Evolutionary conservation across 1,140 invertebrate species (phyloP).

Genomic region (Littorina saxatilis): DNA sequence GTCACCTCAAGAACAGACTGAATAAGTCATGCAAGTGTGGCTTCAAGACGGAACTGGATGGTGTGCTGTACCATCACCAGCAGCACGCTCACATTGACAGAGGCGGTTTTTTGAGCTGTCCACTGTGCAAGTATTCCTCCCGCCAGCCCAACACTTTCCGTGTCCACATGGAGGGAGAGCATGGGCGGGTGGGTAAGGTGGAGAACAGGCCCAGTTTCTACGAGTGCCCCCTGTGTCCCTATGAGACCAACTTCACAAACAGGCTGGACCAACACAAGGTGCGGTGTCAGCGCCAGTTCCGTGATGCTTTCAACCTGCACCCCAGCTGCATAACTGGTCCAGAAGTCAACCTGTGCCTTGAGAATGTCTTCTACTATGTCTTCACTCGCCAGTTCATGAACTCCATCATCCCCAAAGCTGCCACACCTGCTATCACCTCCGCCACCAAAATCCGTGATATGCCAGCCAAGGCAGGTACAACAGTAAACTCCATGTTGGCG

Average conservation of each 20-base stretch:
- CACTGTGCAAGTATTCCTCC: conserved; percentile 91
- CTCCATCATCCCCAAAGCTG: conserved; percentile 38
- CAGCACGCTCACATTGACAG: conserved; percentile 94
- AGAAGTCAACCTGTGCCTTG: conserved; percentile 68
- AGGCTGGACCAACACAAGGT: conserved; percentile 91
- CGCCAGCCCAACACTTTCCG: conserved; percentile 91
- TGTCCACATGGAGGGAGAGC: conserved; percentile 93
- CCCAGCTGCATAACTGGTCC: conserved; percentile 76
- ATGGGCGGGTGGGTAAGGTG: conserved; percentile 87
- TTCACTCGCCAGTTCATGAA: conserved; percentile 43
- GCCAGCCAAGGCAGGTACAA: background rate
- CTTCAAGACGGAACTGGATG: conserved; percentile 92
- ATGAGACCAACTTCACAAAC: conserved; percentile 96
- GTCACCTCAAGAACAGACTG: conserved; percentile 86
- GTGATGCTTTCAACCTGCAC: conserved; percentile 88
- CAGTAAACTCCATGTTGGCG: background rate
- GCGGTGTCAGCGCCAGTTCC: conserved; percentile 94
- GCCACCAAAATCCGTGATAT: background rate
- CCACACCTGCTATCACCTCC: conserved; percentile 32
- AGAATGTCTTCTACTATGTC: conserved; percentile 61
- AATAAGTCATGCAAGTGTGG: conserved; percentile 93
- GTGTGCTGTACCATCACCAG: conserved; percentile 92
- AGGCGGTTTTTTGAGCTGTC: conserved; percentile 83
- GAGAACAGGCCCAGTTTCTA: conserved; percentile 91
- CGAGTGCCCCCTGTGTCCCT: conserved; percentile 95